A percentile compares a stretch with the other conserved stretches of the same genome.
phyloP scores from a whole-genome alignment of 2,888 invertebrate species.

The Pseudococcus viburni region DNA sequence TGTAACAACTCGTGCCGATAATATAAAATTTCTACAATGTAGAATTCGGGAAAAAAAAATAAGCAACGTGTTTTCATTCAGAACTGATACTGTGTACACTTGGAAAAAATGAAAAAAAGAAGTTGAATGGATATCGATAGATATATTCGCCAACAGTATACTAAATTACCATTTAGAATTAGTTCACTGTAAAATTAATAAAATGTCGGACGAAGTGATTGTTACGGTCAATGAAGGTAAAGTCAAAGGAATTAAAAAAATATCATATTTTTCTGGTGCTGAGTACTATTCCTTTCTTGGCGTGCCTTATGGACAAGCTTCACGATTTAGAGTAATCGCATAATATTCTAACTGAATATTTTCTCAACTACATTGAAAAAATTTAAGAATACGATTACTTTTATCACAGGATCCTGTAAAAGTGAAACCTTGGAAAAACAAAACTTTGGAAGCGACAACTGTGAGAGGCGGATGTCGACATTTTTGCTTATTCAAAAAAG shows the following conservation, averaged over 20 bases:
- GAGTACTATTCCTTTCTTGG: constrained; percentile 70
- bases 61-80: too few species aligned
- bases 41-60: too few species aligned
- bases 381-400: not conserved
- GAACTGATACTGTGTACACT: too few species aligned
- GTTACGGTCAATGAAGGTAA: not conserved
- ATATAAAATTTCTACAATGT: too few species aligned
- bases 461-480: constrained; percentile 1
- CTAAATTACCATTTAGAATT: too few species aligned
- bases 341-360: too few species aligned
- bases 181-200: too few species aligned
- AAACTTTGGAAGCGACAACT: not conserved
- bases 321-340: not conserved
- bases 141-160: too few species aligned
- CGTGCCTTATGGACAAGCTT: constrained; percentile 71
- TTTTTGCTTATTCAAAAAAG: not conserved
- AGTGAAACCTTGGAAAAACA: constrained; percentile 7
- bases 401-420: not conserved
- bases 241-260: not conserved
- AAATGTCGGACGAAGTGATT: not conserved
- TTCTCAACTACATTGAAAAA: too few species aligned
- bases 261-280: not conserved
- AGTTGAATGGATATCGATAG: too few species aligned
- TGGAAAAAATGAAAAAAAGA: too few species aligned
- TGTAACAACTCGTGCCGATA: too few species aligned